Percentiles rank a stretch among this genome's conserved stretches.
Evolutionary conservation across 2,113 vertebrate genomes (phyloP).

Genomic region (Panthera uncia): DNA sequence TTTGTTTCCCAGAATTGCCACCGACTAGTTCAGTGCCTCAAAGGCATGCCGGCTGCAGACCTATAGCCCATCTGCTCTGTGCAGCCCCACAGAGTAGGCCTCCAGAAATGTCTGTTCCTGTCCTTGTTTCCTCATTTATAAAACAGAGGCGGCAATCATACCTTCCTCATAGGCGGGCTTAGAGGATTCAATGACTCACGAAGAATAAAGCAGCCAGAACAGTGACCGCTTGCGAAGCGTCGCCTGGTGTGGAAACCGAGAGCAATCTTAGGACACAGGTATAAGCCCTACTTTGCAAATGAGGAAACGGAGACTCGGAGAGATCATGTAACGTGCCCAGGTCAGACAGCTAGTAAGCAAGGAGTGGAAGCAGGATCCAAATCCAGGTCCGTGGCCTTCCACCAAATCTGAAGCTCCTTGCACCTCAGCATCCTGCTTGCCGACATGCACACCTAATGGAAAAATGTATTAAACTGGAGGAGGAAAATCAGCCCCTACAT

Average conservation of each 20-base stretch:
- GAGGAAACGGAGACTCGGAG: neutral
- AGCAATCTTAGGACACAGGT: neutral
- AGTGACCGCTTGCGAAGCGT: neutral
- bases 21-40: neutral
- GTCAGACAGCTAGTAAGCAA: neutral
- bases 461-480: conserved; percentile 40
- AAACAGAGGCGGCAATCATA: neutral
- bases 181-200: neutral
- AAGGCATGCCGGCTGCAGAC: neutral
- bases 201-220: neutral
- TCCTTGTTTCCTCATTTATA: neutral
- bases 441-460: conserved; percentile 9
- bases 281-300: neutral
- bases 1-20: neutral
- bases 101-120: neutral
- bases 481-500: conserved; percentile 25
- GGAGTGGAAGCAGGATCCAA: neutral
- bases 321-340: neutral
- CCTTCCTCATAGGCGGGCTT: neutral
- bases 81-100: neutral
- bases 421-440: neutral
- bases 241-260: neutral
- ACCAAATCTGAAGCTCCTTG: neutral
- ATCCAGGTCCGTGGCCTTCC: neutral
- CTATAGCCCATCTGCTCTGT: neutral